A percentile compares a stretch with the other conserved stretches of the same genome.
Conservation (phyloP, 2,888 invertebrate genomes). For the Neuroscelio doddi region DNA sequence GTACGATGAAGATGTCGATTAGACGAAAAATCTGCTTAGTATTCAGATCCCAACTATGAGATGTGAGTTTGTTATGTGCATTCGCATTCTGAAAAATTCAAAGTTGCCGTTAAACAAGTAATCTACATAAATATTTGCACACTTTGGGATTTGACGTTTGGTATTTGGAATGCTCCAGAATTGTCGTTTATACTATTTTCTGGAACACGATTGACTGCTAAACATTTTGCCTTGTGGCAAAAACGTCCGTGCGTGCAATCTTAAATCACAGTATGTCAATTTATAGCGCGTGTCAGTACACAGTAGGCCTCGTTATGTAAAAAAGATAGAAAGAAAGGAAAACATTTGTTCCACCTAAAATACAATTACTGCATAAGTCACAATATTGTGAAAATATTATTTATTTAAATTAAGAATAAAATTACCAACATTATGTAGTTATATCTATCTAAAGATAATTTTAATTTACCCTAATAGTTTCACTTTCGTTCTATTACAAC, state of each 20-base stretch:
- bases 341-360: too few relatives aligned
- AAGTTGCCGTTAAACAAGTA: conserved; percentile 23
- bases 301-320: too few relatives aligned
- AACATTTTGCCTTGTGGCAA: conserved; percentile 33
- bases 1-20: conserved; percentile 87
- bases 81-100: conserved; percentile 73
- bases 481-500: too few relatives aligned
- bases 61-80: conserved; percentile 75
- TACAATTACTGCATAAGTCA: too few relatives aligned
- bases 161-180: conserved; percentile 28
- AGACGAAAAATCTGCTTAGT: conserved; percentile 89
- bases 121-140: conserved; percentile 44
- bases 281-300: neutral
- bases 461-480: too few relatives aligned
- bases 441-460: too few relatives aligned
- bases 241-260: conserved; percentile 37
- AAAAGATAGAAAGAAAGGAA: too few relatives aligned
- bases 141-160: conserved; percentile 29
- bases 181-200: conserved; percentile 7
- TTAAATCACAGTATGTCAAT: conserved; percentile 19
- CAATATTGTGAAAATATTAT: too few relatives aligned
- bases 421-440: too few relatives aligned
- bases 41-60: conserved; percentile 82
- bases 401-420: too few relatives aligned
- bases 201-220: conserved; percentile 39